Evolutionary conservation across 2,888 invertebrate species (phyloP).

Genomic region (Pachycephus smyrnensis): DNA sequence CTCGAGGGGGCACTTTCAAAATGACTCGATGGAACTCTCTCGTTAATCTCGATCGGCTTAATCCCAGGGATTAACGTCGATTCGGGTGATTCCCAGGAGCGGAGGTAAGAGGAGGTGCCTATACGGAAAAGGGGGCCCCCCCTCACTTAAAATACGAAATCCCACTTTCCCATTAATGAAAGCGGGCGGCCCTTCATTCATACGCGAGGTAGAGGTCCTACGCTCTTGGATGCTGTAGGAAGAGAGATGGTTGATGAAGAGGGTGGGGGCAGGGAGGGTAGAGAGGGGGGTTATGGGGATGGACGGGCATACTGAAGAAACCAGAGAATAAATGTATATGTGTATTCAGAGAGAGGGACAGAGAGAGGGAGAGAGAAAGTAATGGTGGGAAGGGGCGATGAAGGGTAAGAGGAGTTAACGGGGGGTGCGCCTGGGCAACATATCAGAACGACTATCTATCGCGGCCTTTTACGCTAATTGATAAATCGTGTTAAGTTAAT

Average conservation of each 20-base stretch:
- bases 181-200: conserved; percentile 52
- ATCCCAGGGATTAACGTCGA: background rate
- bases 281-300: conserved; percentile 16
- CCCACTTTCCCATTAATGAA: conserved; percentile 62
- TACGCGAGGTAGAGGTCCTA: conserved; percentile 31
- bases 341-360: background rate
- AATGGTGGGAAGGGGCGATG: conserved; percentile 30
- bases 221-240: conserved; percentile 25
- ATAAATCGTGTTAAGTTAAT: conserved; percentile 67
- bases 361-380: conserved; percentile 8
- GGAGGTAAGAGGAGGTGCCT: background rate
- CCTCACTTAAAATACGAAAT: conserved; percentile 61
- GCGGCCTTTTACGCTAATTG: conserved; percentile 67
- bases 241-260: background rate
- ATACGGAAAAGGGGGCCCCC: background rate
- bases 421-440: conserved; percentile 47
- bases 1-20: background rate
- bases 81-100: background rate
- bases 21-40: background rate
- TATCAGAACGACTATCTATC: conserved; percentile 66
- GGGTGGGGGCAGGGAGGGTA: background rate
- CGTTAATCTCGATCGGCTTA: background rate
- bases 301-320: conserved; percentile 9
- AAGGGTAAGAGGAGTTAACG: conserved; percentile 17
- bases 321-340: background rate